Evolutionary conservation across 2,797 vertebrate species (phyloP).

Genomic region (Cyprinella venusta): DNA sequence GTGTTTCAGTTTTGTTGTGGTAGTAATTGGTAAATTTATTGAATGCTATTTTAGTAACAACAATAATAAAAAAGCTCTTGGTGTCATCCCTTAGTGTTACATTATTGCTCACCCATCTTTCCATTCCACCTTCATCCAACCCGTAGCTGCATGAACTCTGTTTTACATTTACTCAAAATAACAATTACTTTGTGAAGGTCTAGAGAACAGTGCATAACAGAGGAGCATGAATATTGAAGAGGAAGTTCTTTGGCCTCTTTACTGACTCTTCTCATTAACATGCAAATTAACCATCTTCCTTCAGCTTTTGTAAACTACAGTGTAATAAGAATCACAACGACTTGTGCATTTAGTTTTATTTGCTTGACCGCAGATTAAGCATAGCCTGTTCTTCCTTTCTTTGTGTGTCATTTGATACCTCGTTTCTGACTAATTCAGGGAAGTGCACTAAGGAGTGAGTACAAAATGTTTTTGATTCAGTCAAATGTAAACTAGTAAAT

Average conservation of each 20-base stretch:
- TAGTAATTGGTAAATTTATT: background rate
- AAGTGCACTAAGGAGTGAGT: background rate
- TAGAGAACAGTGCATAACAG: slow-evolving; percentile 57
- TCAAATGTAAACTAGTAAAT: slow-evolving; percentile 15
- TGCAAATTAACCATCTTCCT: slow-evolving; percentile 72
- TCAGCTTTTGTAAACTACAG: slow-evolving; percentile 69
- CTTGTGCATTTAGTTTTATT: slow-evolving; percentile 64
- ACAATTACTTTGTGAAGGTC: slow-evolving; percentile 57
- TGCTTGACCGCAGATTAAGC: slow-evolving; percentile 64
- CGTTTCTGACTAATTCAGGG: slow-evolving; percentile 33
- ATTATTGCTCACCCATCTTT: slow-evolving; percentile 23
- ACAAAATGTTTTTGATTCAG: slow-evolving; percentile 9
- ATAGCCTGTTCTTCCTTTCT: slow-evolving; percentile 5
- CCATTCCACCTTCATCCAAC: slow-evolving; percentile 4
- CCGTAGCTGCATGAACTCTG: slow-evolving; percentile 29
- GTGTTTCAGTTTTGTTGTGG: background rate
- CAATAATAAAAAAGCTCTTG: background rate
- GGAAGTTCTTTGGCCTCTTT: slow-evolving; percentile 71
- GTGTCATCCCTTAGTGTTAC: slow-evolving; percentile 48
- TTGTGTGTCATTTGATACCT: background rate
- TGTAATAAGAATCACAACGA: slow-evolving; percentile 62
- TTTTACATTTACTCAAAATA: slow-evolving; percentile 52
- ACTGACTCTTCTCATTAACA: slow-evolving; percentile 77
- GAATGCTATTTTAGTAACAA: background rate
- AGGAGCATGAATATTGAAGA: slow-evolving; percentile 77